Percentiles rank a stretch among this genome's conserved stretches.
phyloP scores from a whole-genome alignment of 2,797 vertebrate species.

The Trichosurus vulpecula region DNA sequence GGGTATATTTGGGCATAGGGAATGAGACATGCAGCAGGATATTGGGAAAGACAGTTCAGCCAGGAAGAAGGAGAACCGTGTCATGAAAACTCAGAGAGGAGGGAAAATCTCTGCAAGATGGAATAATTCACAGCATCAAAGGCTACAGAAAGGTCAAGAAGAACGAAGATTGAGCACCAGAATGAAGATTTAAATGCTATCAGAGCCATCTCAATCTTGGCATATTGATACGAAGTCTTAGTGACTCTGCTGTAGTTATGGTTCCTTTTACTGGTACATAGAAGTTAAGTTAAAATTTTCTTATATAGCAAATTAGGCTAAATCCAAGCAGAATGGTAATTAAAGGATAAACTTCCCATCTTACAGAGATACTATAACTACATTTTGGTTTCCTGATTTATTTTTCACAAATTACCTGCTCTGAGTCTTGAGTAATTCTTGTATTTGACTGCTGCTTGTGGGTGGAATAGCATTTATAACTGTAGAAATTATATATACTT shows the following conservation, averaged over 20 bases:
- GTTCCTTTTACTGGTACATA: not conserved
- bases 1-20: no score
- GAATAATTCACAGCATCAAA: no score
- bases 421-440: conserved; percentile 70
- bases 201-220: not conserved
- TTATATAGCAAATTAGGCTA: conserved; percentile 32
- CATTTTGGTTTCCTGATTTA: conserved; percentile 68
- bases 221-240: not conserved
- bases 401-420: conserved; percentile 75
- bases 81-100: no score
- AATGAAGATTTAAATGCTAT: not conserved
- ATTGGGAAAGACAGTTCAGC: no score
- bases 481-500: conserved; percentile 77
- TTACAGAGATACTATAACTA: conserved; percentile 64
- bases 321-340: conserved; percentile 53
- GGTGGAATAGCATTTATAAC: conserved; percentile 78
- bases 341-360: conserved; percentile 54
- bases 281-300: conserved; percentile 18
- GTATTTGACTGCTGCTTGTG: conserved; percentile 67
- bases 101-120: no score
- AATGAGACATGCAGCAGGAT: no score
- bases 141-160: not conserved
- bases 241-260: not conserved
- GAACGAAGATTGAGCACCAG: not conserved
- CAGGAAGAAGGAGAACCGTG: no score